Evolutionary conservation across 2,888 invertebrate species (phyloP).

Genomic region (Panopea generosa): DNA sequence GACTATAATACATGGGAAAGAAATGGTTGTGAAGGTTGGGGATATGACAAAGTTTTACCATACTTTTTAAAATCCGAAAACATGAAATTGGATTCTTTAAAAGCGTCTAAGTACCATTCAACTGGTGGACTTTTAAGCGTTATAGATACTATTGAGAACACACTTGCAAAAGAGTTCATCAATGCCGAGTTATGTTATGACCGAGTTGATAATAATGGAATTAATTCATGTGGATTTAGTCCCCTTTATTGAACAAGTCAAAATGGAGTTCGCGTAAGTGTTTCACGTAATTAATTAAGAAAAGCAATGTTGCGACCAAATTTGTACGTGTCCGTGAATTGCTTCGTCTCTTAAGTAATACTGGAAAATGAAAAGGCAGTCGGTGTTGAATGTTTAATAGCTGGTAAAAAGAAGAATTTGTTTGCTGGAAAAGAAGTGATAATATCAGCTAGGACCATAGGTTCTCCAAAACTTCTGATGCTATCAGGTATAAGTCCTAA

Average conservation of each 20-base stretch:
- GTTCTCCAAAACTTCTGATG: conserved; percentile 83
- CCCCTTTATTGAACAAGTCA: conserved; percentile 1
- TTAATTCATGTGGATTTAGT: conserved; percentile 18
- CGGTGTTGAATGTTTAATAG: conserved; percentile 69
- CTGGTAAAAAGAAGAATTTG: conserved; percentile 53
- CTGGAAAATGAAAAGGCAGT: conserved; percentile 65
- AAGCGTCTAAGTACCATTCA: conserved; percentile 2
- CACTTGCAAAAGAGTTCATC: conserved; percentile 7
- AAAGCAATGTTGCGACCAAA: conserved; percentile 70
- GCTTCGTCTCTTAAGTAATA: conserved; percentile 68
- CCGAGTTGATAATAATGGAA: conserved; percentile 32
- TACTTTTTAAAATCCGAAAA: conserved; percentile 40
- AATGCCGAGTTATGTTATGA: conserved; percentile 17
- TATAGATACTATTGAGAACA: not conserved
- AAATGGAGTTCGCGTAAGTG: conserved; percentile 77
- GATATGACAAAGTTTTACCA: conserved; percentile 32
- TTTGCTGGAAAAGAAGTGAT: conserved; percentile 73
- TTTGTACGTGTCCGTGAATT: conserved; percentile 68
- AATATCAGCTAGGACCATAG: conserved; percentile 83
- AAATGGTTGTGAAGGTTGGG: conserved; percentile 31
- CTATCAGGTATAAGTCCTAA: conserved; percentile 83
- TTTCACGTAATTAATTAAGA: conserved; percentile 76
- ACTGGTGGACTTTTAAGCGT: conserved; percentile 21
- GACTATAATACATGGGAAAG: conserved; percentile 26
- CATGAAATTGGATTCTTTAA: conserved; percentile 1